Evolutionary conservation across 2,888 invertebrate genomes (phyloP).

Genomic region (Dicyrtomina minuta): DNA sequence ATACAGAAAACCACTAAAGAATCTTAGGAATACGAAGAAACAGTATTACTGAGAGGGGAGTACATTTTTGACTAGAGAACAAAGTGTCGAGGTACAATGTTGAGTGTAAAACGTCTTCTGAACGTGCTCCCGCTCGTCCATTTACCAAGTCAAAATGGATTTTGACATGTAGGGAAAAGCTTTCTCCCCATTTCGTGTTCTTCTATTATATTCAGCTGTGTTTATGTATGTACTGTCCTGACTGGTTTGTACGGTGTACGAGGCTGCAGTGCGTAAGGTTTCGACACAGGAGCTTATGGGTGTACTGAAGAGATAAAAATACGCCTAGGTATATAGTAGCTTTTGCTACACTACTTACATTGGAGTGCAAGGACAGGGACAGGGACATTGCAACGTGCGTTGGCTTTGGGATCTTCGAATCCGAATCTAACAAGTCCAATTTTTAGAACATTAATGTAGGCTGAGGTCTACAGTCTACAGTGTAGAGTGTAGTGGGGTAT

Average conservation of each 20-base stretch:
- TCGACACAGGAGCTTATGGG: too few relatives aligned
- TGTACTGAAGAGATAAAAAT: too few relatives aligned
- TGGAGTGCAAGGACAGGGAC: too few relatives aligned
- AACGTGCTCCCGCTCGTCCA: not conserved
- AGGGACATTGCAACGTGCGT: too few relatives aligned
- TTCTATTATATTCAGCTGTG: not conserved
- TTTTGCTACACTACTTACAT: too few relatives aligned
- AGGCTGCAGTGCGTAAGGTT: not conserved
- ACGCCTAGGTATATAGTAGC: too few relatives aligned
- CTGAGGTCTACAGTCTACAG: not conserved
- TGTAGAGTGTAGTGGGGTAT: not conserved
- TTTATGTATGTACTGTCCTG: not conserved
- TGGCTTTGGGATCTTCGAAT: too few relatives aligned
- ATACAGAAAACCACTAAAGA: too few relatives aligned
- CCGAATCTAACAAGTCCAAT: too few relatives aligned
- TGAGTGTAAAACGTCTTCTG: not conserved
- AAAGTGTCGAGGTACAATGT: slow-evolving; percentile 10
- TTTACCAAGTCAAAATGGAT: slow-evolving; percentile 29
- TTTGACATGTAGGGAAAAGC: slow-evolving; percentile 40
- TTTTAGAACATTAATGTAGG: too few relatives aligned
- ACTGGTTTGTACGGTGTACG: not conserved
- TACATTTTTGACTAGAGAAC: not conserved
- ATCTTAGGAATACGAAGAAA: too few relatives aligned
- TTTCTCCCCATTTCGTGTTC: slow-evolving; percentile 21
- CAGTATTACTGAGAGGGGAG: too few relatives aligned